Percentiles rank a stretch among this genome's conserved stretches.
phyloP scores from a whole-genome alignment of 2,888 invertebrate species.

The Acholoe squamosa region DNA sequence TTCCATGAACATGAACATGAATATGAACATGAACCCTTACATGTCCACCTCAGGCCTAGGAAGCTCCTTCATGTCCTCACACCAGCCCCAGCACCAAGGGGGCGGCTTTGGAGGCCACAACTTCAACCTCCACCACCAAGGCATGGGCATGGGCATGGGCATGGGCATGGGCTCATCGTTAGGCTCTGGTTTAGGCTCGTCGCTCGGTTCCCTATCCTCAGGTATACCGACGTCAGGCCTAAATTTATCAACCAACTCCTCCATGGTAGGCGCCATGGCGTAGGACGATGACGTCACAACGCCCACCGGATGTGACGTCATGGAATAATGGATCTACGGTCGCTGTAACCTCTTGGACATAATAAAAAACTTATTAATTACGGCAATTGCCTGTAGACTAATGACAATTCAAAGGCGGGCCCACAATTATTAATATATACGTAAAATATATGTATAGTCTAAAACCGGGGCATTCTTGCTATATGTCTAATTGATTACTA shows the following conservation, averaged over 20 bases:
- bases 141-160: slow-evolving; percentile 52
- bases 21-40: slow-evolving; percentile 81
- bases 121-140: slow-evolving; percentile 34
- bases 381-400: slow-evolving; percentile 30
- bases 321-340: not conserved
- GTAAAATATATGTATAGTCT: not conserved
- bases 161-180: slow-evolving; percentile 76
- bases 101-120: slow-evolving; percentile 84
- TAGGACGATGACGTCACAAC: slow-evolving; percentile 56
- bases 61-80: slow-evolving; percentile 72
- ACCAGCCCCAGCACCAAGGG: slow-evolving; percentile 75
- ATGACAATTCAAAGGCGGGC: slow-evolving; percentile 25
- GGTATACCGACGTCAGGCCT: slow-evolving; percentile 82
- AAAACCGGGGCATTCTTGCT: slow-evolving; percentile 36
- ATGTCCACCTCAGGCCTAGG: slow-evolving; percentile 73
- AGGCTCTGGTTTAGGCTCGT: slow-evolving; percentile 71
- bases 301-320: slow-evolving; percentile 51
- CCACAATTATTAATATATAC: not conserved
- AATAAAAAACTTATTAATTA: not conserved
- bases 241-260: slow-evolving; percentile 82
- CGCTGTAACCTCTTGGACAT: slow-evolving; percentile 1
- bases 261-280: slow-evolving; percentile 83
- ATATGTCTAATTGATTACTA: slow-evolving; percentile 38
- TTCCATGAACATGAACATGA: slow-evolving; percentile 84
- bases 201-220: slow-evolving; percentile 73